Percentiles rank a stretch among this genome's conserved stretches.
Evolutionary conservation across 2,113 vertebrate species (phyloP).

Genomic region (Tauraco erythrolophus): DNA sequence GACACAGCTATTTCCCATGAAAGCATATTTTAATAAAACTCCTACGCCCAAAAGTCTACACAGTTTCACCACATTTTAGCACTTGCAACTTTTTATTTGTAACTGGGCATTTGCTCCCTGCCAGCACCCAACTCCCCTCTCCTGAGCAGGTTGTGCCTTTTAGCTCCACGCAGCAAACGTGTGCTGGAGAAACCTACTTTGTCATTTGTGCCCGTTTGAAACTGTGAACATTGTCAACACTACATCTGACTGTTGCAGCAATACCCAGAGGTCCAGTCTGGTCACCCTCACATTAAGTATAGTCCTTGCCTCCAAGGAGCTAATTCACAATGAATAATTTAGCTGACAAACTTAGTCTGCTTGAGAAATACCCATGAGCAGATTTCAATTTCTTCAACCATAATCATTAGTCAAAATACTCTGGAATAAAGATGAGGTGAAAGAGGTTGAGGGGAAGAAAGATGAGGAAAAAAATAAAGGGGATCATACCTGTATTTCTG

Average conservation of each 20-base stretch:
- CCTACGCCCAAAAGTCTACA: background rate
- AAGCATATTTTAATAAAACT: background rate
- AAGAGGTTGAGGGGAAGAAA: slow-evolving; percentile 29
- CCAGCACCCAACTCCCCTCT: background rate
- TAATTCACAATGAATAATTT: slow-evolving; percentile 63
- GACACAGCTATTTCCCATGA: background rate
- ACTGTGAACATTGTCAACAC: background rate
- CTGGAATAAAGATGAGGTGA: slow-evolving; percentile 25
- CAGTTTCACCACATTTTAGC: background rate
- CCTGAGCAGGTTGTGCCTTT: background rate
- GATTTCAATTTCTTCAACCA: slow-evolving; percentile 28
- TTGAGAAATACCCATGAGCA: slow-evolving; percentile 43
- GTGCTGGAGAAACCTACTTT: background rate
- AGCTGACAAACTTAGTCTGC: slow-evolving; percentile 46
- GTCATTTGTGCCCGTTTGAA: background rate
- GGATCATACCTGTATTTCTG: background rate
- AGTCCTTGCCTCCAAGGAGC: slow-evolving; percentile 43
- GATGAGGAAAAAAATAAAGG: background rate
- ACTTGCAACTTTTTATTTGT: background rate
- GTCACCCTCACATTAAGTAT: background rate
- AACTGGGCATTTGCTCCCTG: background rate
- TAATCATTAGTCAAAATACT: slow-evolving; percentile 48
- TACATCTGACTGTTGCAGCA: background rate
- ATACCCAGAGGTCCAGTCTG: background rate
- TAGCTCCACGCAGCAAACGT: background rate